Base-by-base conservation (phyloP, 2,113 vertebrate species). In the Catharus fuscescens region DNA sequence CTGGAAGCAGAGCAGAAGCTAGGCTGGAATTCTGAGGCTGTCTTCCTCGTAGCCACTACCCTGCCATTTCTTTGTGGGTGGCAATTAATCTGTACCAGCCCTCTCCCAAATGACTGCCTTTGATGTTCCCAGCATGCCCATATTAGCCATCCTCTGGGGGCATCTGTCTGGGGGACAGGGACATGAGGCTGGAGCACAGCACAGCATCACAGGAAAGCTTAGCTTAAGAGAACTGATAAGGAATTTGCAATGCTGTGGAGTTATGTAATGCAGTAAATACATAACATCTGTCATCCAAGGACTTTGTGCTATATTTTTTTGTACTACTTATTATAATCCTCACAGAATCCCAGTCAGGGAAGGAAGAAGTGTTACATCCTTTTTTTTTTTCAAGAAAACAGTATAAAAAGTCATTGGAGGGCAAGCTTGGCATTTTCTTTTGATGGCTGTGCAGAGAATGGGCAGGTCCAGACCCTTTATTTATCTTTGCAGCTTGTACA, bases 41-140 rank as follows among this genome's bases (percentile, higher is more conserved):
- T 76, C 60, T 90, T 76, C 76, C 76, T 80, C 34, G 26, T 54
- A 77, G 85, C 36, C 50, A 42, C 54, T 66, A 62, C 42, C 66
- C 62, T 6, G 18, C 62, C 59, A 44, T 74, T 92, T 80, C 88
- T 74, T 86, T 90, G 83, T 95, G 92, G 86, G 91, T 92, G 92
- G 92, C 90, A 88, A 86, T 56, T 94, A 94, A 80, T 93, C 82
- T 44, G 60, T 90, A 90, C 91, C 91, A 97, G 83, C 82, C 59
- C 80, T 96, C 60, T 92, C 60, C 54, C 80, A 92, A 82, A 88
- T 73, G 85, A 73, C 54, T 70, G 67, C 25, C 60, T 94, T 92
- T 97, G 90, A 90, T 94, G 91, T 86, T 69, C 79, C 66, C 60
- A 86, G 61, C 47, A 31, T 48, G 84, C 13, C 53, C 21, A 2